These are phyloP conservation scores for Drosophila ananassae DNA, from an alignment of 1,140 invertebrate species.

Conservation along the genomic window DNA sequence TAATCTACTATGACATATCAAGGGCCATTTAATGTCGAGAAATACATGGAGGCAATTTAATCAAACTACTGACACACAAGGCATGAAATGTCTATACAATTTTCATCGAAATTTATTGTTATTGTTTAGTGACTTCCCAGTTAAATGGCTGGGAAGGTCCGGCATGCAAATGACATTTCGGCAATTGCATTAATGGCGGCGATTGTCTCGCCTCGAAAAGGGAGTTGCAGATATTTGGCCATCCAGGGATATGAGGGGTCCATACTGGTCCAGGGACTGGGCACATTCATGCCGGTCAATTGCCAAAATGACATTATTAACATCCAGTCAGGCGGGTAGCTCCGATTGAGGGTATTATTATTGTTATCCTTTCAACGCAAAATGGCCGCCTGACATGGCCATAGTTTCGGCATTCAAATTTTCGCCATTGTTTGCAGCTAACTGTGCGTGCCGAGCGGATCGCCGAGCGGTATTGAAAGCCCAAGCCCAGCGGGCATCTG, in stretches of 20 bases:
- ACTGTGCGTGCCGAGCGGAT: slow-evolving; percentile 68
- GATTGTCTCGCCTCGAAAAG: slow-evolving; percentile 55
- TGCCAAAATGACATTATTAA: slow-evolving; percentile 74
- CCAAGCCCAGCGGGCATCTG: slow-evolving; percentile 62
- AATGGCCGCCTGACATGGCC: slow-evolving; percentile 68
- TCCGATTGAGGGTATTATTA: slow-evolving; percentile 72
- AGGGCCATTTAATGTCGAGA: slow-evolving; percentile 10
- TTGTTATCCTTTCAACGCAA: slow-evolving; percentile 79
- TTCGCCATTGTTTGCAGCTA: slow-evolving; percentile 65
- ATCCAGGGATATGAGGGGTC: neutral
- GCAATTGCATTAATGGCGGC: slow-evolving; percentile 75
- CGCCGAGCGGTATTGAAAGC: neutral
- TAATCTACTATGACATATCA: slow-evolving; percentile 15
- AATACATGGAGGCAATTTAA: slow-evolving; percentile 44
- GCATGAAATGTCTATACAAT: slow-evolving; percentile 67
- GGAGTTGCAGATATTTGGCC: neutral
- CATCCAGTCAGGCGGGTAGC: slow-evolving; percentile 59
- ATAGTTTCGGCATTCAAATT: slow-evolving; percentile 70
- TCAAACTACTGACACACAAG: slow-evolving; percentile 69
- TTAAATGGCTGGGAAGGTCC: slow-evolving; percentile 53
- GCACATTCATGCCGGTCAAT: slow-evolving; percentile 78
- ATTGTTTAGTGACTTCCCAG: slow-evolving; percentile 40
- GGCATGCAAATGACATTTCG: slow-evolving; percentile 73
- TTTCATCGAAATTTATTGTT: slow-evolving; percentile 80
- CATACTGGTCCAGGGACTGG: slow-evolving; percentile 12